Evolutionary conservation across 2,888 invertebrate genomes (phyloP), one percentile per base, ranked within the genome.

Genomic region (Pteria penguin): DNA sequence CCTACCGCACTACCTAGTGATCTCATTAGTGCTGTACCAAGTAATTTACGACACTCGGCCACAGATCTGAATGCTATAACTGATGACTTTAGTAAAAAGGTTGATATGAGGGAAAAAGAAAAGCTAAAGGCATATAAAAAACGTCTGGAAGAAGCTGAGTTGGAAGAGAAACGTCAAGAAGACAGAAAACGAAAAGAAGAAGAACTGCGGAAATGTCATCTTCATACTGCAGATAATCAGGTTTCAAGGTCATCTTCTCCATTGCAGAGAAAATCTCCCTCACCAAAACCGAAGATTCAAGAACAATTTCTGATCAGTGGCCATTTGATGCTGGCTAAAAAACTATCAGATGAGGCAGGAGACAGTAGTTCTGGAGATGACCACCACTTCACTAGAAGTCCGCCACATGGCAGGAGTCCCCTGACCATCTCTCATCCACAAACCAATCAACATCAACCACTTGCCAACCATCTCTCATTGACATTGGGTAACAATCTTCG

Each of bases 351-450:
- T 76, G 92, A 92, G 72, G 93, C 93, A 4, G 79, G 79, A 63
- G 87, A 88, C 29, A 80, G 82, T 2, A 85, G 82, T 45, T 60
- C 36, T 65, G 26, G 80, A 71, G 75, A 81, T 76, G 76, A 80
- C 82, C 93, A 97, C 4, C 96, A 96, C 89, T 93, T 96, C 60
- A 96, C 96, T 22, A 57, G 68, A 66, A 55, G 74, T 31, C 65
- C 72, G 22, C 58, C 68, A 24, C 61, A 66, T 11, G 22, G 29
- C 60, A 32, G 1, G 5, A 68, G 68, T 55, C 68, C 68, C 11
- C 24, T 68, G 54, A 27, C 68, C n/a, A 60, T 60, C 27, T 61
- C 60, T 22, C 54, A 61, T n/a, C 60, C 70, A 2, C 31, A 58
- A 18, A 54, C 36, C 0, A 24, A 63, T 29, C 69, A 70, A 26